Evolutionary conservation across 2,797 vertebrate genomes (phyloP).

Genomic region (Sebastes iracundus): DNA sequence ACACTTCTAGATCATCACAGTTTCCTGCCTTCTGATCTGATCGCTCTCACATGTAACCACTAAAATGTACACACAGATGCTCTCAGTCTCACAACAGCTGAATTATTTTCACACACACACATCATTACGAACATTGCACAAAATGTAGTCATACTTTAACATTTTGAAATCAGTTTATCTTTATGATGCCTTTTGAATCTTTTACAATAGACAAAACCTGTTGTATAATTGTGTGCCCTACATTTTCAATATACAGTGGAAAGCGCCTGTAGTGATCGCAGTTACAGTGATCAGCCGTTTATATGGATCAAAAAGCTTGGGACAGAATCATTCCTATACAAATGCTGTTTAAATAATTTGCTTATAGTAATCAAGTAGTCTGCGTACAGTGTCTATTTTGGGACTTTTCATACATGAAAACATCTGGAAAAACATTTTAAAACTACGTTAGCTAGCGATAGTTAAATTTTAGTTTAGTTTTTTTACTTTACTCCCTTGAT

Average conservation of each 20-base stretch:
- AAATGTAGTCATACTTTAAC: background rate
- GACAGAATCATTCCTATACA: too few relatives aligned
- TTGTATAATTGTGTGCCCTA: background rate
- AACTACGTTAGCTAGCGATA: too few relatives aligned
- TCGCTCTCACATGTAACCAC: background rate
- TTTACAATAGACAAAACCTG: background rate
- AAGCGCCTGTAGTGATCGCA: rapidly evolving
- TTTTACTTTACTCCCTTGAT: too few relatives aligned
- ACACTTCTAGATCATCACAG: background rate
- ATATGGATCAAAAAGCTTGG: too few relatives aligned
- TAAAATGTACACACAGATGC: background rate
- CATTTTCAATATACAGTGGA: background rate
- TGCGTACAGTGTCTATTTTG: too few relatives aligned
- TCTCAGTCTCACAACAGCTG: background rate
- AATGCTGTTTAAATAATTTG: too few relatives aligned
- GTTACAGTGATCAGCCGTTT: too few relatives aligned
- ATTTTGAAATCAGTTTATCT: background rate
- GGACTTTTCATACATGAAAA: too few relatives aligned
- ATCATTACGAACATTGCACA: background rate
- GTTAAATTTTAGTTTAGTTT: rapidly evolving
- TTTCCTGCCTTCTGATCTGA: slow-evolving; percentile 32
- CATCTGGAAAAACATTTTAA: too few relatives aligned
- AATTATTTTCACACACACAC: background rate
- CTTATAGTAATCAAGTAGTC: too few relatives aligned
- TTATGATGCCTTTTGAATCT: background rate